Conservation (phyloP, 2,888 invertebrate species). For the Xestia xanthographa region DNA sequence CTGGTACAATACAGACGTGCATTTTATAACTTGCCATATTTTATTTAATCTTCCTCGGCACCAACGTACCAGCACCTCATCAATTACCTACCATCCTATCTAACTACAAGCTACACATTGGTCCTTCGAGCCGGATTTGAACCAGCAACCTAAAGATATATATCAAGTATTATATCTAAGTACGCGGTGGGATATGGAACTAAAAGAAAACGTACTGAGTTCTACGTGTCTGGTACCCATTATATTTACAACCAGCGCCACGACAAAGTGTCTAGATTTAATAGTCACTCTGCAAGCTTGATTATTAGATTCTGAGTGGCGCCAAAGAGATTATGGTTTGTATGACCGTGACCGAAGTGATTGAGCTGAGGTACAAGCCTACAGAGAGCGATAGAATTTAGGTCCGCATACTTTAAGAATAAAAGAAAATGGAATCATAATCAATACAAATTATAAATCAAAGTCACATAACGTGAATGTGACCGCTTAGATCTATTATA, state of each 20-base stretch:
- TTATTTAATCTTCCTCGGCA: no score
- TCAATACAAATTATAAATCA: neutral
- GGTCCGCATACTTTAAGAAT: neutral
- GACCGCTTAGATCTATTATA: neutral
- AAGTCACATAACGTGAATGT: neutral
- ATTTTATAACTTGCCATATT: no score
- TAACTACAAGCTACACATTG: no score
- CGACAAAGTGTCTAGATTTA: neutral
- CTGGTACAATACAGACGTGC: no score
- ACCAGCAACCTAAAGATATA: no score
- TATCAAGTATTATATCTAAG: neutral
- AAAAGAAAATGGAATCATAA: neutral
- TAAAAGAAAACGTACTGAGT: slow-evolving; percentile 11
- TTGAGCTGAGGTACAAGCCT: neutral
- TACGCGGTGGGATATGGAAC: neutral
- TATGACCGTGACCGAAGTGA: slow-evolving; percentile 26
- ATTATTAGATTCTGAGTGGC: slow-evolving; percentile 41
- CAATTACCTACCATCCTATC: no score
- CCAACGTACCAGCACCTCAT: no score
- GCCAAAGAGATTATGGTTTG: slow-evolving; percentile 34
- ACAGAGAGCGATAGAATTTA: neutral
- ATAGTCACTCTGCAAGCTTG: neutral
- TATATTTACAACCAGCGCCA: neutral
- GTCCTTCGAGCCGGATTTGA: no score
- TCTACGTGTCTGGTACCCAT: neutral